Conservation (phyloP, 1,140 invertebrate species). For the Colletes gigas region DNA sequence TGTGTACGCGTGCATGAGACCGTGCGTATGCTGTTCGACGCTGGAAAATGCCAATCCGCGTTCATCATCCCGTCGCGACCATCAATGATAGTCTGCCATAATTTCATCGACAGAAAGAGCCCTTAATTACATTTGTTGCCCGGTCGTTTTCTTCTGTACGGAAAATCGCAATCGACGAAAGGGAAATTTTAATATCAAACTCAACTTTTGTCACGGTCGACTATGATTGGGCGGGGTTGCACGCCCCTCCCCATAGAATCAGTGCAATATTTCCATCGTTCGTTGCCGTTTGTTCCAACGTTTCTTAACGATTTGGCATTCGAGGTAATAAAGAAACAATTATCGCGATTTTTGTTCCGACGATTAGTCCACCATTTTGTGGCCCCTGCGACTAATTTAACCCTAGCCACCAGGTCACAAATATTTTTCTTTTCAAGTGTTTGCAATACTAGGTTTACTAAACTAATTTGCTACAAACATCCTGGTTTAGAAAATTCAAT, state of each 20-base stretch:
- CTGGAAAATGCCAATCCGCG: constrained; percentile 50
- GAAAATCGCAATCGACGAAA: neutral
- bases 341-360: too few species aligned
- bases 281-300: neutral
- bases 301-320: neutral
- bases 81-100: constrained; percentile 46
- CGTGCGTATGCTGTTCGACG: constrained; percentile 23
- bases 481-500: too few species aligned
- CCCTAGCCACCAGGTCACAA: too few species aligned
- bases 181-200: neutral
- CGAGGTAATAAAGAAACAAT: too few species aligned
- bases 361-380: too few species aligned
- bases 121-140: constrained; percentile 32
- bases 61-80: constrained; percentile 45
- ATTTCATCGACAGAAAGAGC: constrained; percentile 12
- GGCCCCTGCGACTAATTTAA: too few species aligned
- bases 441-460: too few species aligned
- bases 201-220: neutral
- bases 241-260: neutral
- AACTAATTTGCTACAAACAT: too few species aligned
- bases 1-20: constrained; percentile 44
- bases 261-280: neutral
- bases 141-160: neutral
- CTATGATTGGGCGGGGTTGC: constrained; percentile 11
- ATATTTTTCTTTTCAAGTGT: too few species aligned